Conservation (phyloP, 2,113 vertebrate species). For the Menidia beryllina region DNA sequence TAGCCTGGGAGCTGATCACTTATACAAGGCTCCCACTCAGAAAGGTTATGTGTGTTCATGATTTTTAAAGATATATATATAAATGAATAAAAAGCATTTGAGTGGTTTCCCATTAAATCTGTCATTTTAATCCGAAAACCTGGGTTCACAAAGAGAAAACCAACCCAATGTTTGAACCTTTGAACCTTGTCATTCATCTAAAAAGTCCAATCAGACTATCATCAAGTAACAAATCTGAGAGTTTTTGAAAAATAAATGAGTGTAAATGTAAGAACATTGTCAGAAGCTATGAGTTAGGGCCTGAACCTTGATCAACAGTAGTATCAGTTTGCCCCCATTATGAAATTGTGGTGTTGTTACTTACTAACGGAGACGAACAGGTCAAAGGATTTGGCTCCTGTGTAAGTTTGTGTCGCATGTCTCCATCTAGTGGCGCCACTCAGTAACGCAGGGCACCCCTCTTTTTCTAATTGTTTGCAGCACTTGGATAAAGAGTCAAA, state of each 20-base stretch:
- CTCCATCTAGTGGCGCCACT: conserved; percentile 39
- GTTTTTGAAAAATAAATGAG: not conserved
- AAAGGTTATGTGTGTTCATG: not conserved
- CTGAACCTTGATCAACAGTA: not conserved
- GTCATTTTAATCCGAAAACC: not conserved
- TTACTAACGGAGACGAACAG: not conserved
- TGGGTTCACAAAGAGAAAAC: no score
- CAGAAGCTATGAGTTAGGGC: not conserved
- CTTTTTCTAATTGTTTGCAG: no score
- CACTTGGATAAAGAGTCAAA: no score
- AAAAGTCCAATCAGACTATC: not conserved
- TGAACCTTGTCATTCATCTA: no score
- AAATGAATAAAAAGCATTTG: not conserved
- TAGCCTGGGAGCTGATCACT: not conserved
- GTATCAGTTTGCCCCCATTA: not conserved
- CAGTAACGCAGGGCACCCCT: not conserved
- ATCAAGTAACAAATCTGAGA: not conserved
- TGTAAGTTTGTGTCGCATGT: conserved; percentile 29
- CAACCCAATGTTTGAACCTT: no score
- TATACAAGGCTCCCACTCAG: not conserved
- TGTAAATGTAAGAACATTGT: not conserved
- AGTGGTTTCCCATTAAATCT: not conserved
- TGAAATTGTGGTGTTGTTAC: not conserved
- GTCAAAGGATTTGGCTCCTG: not conserved
- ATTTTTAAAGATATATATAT: no score